Conservation (phyloP, 2,888 invertebrate genomes). For the Mimas tiliae region DNA sequence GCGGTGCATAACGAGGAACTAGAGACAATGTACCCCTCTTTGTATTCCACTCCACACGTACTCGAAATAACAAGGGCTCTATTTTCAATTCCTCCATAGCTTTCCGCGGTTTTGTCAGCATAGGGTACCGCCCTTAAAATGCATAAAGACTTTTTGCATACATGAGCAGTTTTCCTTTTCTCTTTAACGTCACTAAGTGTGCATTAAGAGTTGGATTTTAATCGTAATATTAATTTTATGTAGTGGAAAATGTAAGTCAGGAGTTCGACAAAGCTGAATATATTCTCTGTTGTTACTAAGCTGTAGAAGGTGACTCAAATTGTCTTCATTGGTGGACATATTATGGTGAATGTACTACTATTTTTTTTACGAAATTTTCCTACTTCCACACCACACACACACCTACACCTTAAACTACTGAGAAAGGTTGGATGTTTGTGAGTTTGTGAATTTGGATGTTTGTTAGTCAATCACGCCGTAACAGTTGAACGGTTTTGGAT, state of each 20-base stretch:
- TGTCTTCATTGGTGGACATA: too few relatives aligned
- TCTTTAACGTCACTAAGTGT: conserved; percentile 50
- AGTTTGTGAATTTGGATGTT: too few relatives aligned
- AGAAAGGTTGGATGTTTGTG: too few relatives aligned
- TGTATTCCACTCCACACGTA: conserved; percentile 77
- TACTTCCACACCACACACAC: too few relatives aligned
- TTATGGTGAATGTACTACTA: too few relatives aligned
- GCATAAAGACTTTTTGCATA: conserved; percentile 66
- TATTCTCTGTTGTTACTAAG: neutral
- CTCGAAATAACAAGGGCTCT: conserved; percentile 83
- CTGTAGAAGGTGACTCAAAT: neutral
- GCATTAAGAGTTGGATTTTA: conserved; percentile 52
- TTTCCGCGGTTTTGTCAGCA: conserved; percentile 63
- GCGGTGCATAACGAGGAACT: conserved; percentile 74
- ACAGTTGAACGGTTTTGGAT: too few relatives aligned
- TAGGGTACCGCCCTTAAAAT: conserved; percentile 66
- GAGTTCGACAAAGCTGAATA: neutral
- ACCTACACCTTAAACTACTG: too few relatives aligned
- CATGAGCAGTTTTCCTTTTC: conserved; percentile 59
- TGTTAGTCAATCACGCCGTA: too few relatives aligned
- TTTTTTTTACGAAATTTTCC: too few relatives aligned
- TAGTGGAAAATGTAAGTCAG: neutral
- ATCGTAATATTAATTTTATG: conserved; percentile 40
- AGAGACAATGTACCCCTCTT: conserved; percentile 78
- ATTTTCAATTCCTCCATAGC: conserved; percentile 79